phyloP scores from a whole-genome alignment of 2,113 vertebrate genomes.

The Phalacrocorax pelagicus region DNA sequence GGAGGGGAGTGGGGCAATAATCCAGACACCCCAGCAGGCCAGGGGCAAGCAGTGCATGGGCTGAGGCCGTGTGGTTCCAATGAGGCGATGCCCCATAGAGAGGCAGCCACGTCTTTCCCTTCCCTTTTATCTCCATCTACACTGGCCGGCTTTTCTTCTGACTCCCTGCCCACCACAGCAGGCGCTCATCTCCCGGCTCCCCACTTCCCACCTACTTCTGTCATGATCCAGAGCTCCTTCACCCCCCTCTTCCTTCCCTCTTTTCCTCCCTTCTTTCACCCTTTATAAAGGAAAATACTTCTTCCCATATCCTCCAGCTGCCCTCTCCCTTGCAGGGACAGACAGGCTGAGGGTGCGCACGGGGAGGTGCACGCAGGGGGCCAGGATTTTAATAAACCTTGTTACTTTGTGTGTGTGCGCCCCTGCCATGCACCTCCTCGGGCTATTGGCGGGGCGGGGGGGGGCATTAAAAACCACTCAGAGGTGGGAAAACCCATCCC shows the following conservation, averaged over 20 bases:
- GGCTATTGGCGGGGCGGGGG: neutral
- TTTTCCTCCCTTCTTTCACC: neutral
- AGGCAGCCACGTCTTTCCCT: fast-evolving
- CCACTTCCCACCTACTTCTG: neutral
- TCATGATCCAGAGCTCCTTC: fast-evolving
- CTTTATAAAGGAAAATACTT: neutral
- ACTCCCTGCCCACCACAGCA: neutral
- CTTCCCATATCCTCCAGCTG: neutral
- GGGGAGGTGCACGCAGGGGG: no score
- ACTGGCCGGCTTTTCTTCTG: neutral
- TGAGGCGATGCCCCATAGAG: neutral
- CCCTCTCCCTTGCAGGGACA: neutral
- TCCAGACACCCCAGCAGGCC: neutral
- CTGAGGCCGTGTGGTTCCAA: neutral
- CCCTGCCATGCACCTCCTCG: neutral
- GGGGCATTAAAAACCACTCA: conserved; percentile 18
- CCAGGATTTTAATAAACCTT: neutral
- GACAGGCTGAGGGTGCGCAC: neutral
- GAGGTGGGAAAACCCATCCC: conserved; percentile 27
- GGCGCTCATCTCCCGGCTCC: neutral
- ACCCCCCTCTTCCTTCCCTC: fast-evolving
- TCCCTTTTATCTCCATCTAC: neutral
- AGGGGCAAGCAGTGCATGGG: fast-evolving
- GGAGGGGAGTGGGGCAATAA: neutral
- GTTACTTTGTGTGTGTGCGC: fast-evolving